Evolutionary conservation across 2,797 vertebrate species (phyloP), one percentile per base, ranked within the genome.

Genomic region (Chiloscyllium punctatum): DNA sequence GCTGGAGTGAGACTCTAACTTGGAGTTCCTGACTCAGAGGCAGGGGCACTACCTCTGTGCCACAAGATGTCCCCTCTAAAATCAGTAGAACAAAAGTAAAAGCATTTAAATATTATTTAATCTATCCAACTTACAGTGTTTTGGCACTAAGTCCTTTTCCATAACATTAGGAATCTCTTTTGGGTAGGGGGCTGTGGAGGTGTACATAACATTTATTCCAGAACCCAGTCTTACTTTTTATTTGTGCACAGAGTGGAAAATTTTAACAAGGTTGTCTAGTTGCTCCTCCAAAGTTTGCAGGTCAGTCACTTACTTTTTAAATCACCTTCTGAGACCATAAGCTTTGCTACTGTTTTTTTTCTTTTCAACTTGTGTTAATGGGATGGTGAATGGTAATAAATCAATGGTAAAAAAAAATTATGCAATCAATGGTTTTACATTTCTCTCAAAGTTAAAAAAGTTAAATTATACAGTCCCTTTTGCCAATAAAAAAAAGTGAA

Each of bases 401-500:
- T 94, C 68, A 69, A 72, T 72, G 27, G 48, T 95, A 53, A 51
- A 95, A 74, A n/a, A 82, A 42, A 42, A 16, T 94, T 71, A 48
- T 21, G n/a, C 48, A 95, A 95, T 74, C 94, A 16, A 95, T 53
- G 94, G 71, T 95, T 92, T 95, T 57, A 57, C 71, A 51, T 95
- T 91, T 72, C 94, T 53, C 71, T 57, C 94, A 77, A 37, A 94
- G 25, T 94, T 72, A 94, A 72, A 74, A 95, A 95, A 51, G 42
- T 95, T 95, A 95, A 77, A 77, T 95, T 95, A 95, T 77, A 33
- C 48, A 51, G 71, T 77, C 48, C 94, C 71, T 95, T 74, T 53
- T 95, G 94, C 72, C 94, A 95, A 95, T 95, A 95, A 53, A 95
- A 94, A 94, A 30, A 53, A 84, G 82, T 95, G 94, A 95, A 95